Evolutionary conservation across 2,113 vertebrate genomes (phyloP).

Genomic region (Nibea coibor): DNA sequence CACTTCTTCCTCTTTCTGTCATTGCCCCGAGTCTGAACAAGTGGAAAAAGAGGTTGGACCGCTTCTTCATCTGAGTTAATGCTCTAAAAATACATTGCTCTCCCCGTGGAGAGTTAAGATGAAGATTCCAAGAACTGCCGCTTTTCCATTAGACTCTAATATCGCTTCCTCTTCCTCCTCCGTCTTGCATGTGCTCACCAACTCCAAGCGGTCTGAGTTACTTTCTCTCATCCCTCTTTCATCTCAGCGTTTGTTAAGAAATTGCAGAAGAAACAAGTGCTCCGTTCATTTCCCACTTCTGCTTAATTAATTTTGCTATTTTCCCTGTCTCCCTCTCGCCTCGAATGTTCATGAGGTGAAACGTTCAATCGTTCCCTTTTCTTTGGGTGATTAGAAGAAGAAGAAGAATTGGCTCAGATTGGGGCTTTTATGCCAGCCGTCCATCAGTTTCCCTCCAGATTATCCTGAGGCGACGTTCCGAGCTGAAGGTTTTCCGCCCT

Average conservation of each 20-base stretch:
- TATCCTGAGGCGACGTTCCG: slow-evolving; percentile 53
- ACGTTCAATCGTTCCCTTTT: slow-evolving; percentile 44
- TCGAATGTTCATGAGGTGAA: slow-evolving; percentile 50
- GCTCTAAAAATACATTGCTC: slow-evolving; percentile 66
- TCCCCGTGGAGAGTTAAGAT: slow-evolving; percentile 48
- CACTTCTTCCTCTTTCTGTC: slow-evolving; percentile 31
- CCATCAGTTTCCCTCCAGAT: slow-evolving; percentile 71
- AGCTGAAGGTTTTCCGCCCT: slow-evolving; percentile 51
- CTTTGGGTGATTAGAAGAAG: slow-evolving; percentile 14
- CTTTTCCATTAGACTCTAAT: slow-evolving; percentile 51
- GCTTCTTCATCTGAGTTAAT: slow-evolving; percentile 40
- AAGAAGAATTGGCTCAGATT: slow-evolving; percentile 16
- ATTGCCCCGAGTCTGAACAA: slow-evolving; percentile 30
- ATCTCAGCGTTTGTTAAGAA: slow-evolving; percentile 31
- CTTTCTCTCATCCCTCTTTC: slow-evolving; percentile 49
- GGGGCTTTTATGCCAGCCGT: slow-evolving; percentile 47
- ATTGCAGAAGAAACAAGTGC: slow-evolving; percentile 45
- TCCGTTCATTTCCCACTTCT: slow-evolving; percentile 46
- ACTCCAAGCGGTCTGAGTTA: slow-evolving; percentile 30
- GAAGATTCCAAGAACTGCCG: slow-evolving; percentile 58
- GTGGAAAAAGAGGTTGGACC: slow-evolving; percentile 51
- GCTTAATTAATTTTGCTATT: slow-evolving; percentile 66
- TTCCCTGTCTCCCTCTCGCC: slow-evolving; percentile 38
- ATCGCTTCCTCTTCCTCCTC: slow-evolving; percentile 21
- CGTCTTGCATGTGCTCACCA: slow-evolving; percentile 22